Base-by-base conservation (phyloP, 1,140 invertebrate genomes). In the Probaryconus sp. region DNA sequence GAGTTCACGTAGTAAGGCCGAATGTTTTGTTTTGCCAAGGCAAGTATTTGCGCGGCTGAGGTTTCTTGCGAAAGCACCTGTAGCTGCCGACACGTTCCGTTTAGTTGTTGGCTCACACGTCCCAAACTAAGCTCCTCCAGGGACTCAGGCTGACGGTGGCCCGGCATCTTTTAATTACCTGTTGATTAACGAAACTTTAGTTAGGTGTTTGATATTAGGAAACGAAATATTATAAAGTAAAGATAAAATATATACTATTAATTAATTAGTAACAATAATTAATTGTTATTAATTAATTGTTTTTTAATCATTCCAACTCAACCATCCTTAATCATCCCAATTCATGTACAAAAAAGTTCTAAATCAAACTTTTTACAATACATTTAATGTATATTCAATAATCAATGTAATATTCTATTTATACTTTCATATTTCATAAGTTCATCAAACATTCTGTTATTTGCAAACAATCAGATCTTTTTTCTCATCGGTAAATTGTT, bases 21-120 rank as follows among this genome's bases (percentile, higher is more conserved):
- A n/a, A 89, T 82, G 10, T 79, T 80, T 5, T 84, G 81, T 51
- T 84, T 85, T 1, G 83, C 83, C 2, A 84, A 80, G 5, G 77
- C 78, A 18, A 88, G 74, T 0, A 85, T 81, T 48, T 88, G 84
- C n/a, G 74, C 79, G 10, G 82, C 81, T 0, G 87, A 84, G n/a
- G 84, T 85, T 33, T 87, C 84, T 75, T 87, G 86, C 5, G 87
- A 87, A 5, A 85, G 76, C 55, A 81, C 70, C 50, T 89, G 88
- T 67, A 89, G 75, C 18, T 80, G 68, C 17, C 87, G 84, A 75
- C 88, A 89, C 45, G 80, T 87, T 37, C 75, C 79, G 47, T 86
- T 83, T 58, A 89, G 75, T 63, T 87, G 80, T 60, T 86, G 83
- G 70, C 87, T 86, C 69, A 88, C 85, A 11, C 81, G 81, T 37